Evolutionary conservation across 1,140 invertebrate species (phyloP), one percentile per base, ranked within the genome.

Genomic region (Lineus longissimus): DNA sequence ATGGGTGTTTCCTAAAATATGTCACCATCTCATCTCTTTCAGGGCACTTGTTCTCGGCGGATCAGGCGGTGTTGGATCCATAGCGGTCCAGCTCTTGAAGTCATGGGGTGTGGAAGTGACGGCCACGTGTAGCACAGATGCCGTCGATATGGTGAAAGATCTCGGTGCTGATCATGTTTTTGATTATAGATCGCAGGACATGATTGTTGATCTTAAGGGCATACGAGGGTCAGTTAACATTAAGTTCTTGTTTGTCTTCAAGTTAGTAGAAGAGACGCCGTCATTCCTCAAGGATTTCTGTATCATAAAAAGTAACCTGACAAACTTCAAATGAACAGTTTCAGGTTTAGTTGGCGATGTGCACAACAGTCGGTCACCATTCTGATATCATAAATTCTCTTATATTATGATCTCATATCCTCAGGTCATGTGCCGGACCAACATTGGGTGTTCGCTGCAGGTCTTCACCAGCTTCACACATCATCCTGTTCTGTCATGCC

Each of bases 31-130:
- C 85, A 85, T 58, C 73, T 89, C 31, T 80, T 76, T 64, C 81
- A 87, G 86, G 69, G 86, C 93, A 19, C 81, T 97, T 19, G 86
- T 98, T 15, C 81, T 95, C 55, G 94, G 94, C 47, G 93, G 91
- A 13, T 89, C 94, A 56, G 95, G 95, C 13, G 93, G 94, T 23
- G 91, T 97, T 4, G 95, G 95, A 30, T 89, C 88, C 6, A 77
- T 90, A 68, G 89, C 92, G 30, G 85, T 94, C 68, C 93, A 82
- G 78, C 81, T 95, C 45, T 82, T 94, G 27, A 90, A 90, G 77
- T 84, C 88, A 1, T 92, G 91, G 87, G 87, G 87, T 40, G 77
- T 73, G 15, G 62, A 89, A 83, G 90, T 94, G 11, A 81, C 88
- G 54, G 86, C 88, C 30, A 91, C 91, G 0, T 94, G 92, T 76